Evolutionary conservation across 2,888 invertebrate genomes (phyloP).

Genomic region (Sinodicranocentrus sp.): DNA sequence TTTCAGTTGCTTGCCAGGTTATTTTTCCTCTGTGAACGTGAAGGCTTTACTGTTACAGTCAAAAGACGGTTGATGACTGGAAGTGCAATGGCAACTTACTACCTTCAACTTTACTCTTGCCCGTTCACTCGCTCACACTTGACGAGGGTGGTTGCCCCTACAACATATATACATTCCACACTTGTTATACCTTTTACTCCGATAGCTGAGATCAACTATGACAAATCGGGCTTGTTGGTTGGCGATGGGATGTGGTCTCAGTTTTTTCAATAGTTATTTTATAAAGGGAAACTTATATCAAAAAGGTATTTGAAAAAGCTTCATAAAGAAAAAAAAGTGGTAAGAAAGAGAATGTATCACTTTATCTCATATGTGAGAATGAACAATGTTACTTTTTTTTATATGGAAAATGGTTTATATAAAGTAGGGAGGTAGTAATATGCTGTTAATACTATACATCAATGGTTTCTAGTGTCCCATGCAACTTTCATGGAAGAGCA

Average conservation of each 20-base stretch:
- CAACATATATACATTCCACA: slow-evolving; percentile 23
- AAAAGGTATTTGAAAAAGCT: too few species aligned
- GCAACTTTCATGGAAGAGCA: neutral
- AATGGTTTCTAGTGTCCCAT: too few species aligned
- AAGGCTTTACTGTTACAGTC: slow-evolving; percentile 8
- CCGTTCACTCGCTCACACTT: slow-evolving; percentile 6
- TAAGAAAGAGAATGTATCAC: too few species aligned
- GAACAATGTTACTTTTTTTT: too few species aligned
- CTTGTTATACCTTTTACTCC: neutral
- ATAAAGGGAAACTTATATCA: too few species aligned
- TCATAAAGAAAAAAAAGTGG: too few species aligned
- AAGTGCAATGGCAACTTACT: slow-evolving; percentile 33
- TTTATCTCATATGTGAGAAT: too few species aligned
- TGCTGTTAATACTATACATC: too few species aligned
- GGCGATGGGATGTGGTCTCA: neutral
- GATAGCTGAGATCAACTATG: neutral
- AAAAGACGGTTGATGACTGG: slow-evolving; percentile 23
- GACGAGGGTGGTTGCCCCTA: slow-evolving; percentile 49
- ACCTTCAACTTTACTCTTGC: slow-evolving; percentile 43
- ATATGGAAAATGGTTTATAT: too few species aligned
- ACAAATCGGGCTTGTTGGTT: neutral
- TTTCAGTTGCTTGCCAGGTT: neutral
- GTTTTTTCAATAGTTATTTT: too few species aligned
- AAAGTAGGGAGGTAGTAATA: too few species aligned
- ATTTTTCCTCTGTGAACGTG: too few species aligned